phyloP scores from a whole-genome alignment of 2,888 invertebrate genomes.

The Drosophila monieri region DNA sequence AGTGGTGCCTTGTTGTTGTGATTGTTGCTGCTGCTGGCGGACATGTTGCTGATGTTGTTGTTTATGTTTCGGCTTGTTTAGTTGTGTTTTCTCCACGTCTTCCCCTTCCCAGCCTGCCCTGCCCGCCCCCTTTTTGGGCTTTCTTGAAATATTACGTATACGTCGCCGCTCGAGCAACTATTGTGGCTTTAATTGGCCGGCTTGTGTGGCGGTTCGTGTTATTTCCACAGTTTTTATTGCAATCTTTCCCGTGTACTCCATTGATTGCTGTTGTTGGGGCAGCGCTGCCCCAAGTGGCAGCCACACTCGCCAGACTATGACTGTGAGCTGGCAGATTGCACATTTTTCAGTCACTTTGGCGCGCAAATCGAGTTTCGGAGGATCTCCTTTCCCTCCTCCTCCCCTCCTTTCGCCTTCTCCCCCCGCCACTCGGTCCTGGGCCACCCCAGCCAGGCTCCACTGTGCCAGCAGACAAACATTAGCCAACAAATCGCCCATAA shows the following conservation, averaged over 20 bases:
- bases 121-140: background rate
- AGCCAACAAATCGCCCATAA: constrained; percentile 32
- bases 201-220: constrained; percentile 23
- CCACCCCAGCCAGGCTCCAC: background rate
- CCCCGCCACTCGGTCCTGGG: too few species aligned
- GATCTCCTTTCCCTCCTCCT: background rate
- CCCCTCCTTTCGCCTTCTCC: constrained; percentile 1
- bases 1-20: constrained; percentile 15
- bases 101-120: background rate
- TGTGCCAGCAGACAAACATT: constrained; percentile 4
- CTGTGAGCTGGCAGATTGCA: constrained; percentile 39
- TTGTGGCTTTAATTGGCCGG: constrained; percentile 42
- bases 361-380: constrained; percentile 24
- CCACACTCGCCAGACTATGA: too few species aligned
- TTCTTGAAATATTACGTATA: constrained; percentile 41
- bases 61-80: constrained; percentile 31
- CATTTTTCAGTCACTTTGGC: constrained; percentile 39
- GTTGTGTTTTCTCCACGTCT: constrained; percentile 21
- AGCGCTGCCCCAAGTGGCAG: background rate
- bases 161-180: constrained; percentile 8
- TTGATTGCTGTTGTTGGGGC: background rate
- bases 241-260: constrained; percentile 12
- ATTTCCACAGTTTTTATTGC: constrained; percentile 15
- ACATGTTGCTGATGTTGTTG: constrained; percentile 30
- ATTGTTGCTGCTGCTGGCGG: constrained; percentile 14